phyloP scores from a whole-genome alignment of 2,797 vertebrate genomes.

The Gymnopithys bicolor region DNA sequence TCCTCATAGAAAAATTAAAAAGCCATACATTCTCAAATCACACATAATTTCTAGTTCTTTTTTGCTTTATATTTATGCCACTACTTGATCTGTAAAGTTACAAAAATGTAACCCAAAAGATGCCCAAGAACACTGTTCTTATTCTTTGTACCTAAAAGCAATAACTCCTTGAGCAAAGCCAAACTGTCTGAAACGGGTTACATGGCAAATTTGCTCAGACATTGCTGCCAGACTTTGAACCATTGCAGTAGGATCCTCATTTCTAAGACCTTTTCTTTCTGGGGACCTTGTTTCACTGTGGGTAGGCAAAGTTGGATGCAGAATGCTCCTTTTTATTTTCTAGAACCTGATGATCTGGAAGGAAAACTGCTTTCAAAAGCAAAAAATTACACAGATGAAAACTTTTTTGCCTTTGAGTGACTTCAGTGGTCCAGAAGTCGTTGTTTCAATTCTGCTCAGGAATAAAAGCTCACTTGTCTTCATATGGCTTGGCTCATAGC shows the following conservation, averaged over 20 bases:
- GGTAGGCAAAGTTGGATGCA: background rate
- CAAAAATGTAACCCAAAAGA: background rate
- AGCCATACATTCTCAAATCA: background rate
- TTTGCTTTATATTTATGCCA: background rate
- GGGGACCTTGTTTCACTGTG: background rate
- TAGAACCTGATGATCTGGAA: background rate
- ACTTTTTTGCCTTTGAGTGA: background rate
- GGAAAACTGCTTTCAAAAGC: background rate
- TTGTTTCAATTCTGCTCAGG: background rate
- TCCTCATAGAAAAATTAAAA: background rate
- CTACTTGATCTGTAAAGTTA: background rate
- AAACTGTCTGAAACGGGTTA: background rate
- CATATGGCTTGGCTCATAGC: background rate
- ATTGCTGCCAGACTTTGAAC: background rate
- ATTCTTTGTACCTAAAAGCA: fast-evolving
- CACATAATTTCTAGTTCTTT: background rate
- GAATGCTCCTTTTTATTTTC: background rate
- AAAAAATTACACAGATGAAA: background rate
- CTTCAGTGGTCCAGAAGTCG: background rate
- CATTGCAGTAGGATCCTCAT: background rate
- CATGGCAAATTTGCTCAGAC: background rate
- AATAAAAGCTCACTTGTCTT: background rate
- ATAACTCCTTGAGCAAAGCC: background rate
- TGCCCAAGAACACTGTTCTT: background rate
- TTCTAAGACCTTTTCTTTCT: background rate